These are phyloP conservation scores for Torymus texanus DNA, from an alignment of 2,888 invertebrate genomes.

Conservation along the genomic window DNA sequence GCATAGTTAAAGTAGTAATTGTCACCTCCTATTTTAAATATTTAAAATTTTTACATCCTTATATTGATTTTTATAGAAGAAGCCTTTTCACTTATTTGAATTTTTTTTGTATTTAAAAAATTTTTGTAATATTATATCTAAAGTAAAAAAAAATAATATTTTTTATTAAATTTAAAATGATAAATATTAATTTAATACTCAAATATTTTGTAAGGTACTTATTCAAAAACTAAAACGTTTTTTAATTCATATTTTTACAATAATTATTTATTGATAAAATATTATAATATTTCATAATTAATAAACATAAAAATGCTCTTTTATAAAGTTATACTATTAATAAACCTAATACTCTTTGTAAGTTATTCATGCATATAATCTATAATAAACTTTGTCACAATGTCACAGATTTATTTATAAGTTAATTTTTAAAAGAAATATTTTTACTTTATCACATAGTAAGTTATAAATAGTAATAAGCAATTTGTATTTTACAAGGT, in stretches of 20 bases:
- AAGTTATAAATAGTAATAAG: neutral
- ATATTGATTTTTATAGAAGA: too few relatives aligned
- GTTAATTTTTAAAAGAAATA: neutral
- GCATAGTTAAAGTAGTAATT: constrained; percentile 44
- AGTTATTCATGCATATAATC: neutral
- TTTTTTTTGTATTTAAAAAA: too few relatives aligned
- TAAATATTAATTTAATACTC: too few relatives aligned
- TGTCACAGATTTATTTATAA: constrained; percentile 1
- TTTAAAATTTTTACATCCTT: constrained; percentile 17
- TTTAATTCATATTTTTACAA: neutral
- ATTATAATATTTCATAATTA: too few relatives aligned
- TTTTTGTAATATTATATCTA: too few relatives aligned
- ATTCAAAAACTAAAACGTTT: too few relatives aligned
- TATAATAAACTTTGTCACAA: neutral
- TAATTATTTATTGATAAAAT: too few relatives aligned
- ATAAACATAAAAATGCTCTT: too few relatives aligned
- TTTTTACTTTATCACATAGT: neutral
- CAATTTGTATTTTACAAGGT: neutral
- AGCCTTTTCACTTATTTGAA: too few relatives aligned
- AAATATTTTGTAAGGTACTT: too few relatives aligned
- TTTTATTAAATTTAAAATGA: too few relatives aligned
- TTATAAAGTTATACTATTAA: neutral
- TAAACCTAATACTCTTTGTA: neutral
- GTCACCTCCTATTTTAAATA: constrained; percentile 39
- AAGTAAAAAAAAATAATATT: too few relatives aligned